Evolutionary conservation across 2,888 invertebrate genomes (phyloP).

Genomic region (Rotaria sp.): DNA sequence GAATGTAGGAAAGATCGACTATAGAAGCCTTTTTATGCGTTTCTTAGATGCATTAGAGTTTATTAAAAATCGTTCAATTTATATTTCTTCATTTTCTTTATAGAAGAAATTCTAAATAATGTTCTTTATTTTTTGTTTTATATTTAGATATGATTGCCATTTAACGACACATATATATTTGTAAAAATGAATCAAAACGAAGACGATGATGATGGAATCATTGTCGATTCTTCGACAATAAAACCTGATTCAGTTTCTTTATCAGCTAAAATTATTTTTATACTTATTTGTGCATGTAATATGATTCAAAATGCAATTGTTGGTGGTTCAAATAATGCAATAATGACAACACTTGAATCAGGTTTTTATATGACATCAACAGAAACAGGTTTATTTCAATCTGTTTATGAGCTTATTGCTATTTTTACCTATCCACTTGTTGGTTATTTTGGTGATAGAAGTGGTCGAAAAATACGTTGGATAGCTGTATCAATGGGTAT

Average conservation of each 20-base stretch:
- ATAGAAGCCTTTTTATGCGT: neutral
- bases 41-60: too few relatives aligned
- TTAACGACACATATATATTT: too few relatives aligned
- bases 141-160: too few relatives aligned
- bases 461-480: conserved; percentile 19
- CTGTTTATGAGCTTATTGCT: conserved; percentile 33
- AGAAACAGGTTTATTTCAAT: conserved; percentile 34
- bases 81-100: neutral
- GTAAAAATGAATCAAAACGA: neutral
- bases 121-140: too few relatives aligned
- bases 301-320: conserved; percentile 34
- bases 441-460: conserved; percentile 36
- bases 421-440: conserved; percentile 34
- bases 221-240: neutral
- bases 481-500: conserved; percentile 29
- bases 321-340: conserved; percentile 36
- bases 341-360: conserved; percentile 36
- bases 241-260: neutral
- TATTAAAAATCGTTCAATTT: too few relatives aligned
- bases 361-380: conserved; percentile 29
- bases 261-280: neutral
- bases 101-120: neutral
- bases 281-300: conserved; percentile 30
- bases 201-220: neutral
- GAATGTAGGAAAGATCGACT: neutral